phyloP scores from a whole-genome alignment of 2,888 invertebrate species.

The Scrobipalpa costella region DNA sequence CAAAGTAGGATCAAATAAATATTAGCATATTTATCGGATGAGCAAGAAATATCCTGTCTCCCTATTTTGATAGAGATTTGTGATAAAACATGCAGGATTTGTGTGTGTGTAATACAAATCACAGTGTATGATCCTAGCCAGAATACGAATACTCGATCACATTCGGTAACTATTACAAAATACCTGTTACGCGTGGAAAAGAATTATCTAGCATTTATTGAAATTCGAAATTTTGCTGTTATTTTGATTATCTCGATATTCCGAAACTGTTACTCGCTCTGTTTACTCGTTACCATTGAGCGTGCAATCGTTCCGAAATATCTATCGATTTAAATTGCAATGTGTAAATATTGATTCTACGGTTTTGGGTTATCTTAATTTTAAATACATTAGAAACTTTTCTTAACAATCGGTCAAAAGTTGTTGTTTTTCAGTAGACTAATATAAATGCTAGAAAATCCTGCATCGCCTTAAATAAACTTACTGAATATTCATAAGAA shows the following conservation, averaged over 20 bases:
- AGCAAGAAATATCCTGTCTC: too few species aligned
- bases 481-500: slow-evolving; percentile 14
- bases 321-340: too few species aligned
- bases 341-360: too few species aligned
- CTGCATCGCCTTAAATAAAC: background rate
- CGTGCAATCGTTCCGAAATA: too few species aligned
- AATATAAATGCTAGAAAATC: slow-evolving; percentile 1
- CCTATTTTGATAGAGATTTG: background rate
- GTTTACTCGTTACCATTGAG: too few species aligned
- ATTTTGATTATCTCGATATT: too few species aligned
- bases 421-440: background rate
- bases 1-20: too few species aligned
- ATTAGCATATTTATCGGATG: too few species aligned
- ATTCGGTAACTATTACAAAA: slow-evolving; percentile 51
- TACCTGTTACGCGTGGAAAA: slow-evolving; percentile 31
- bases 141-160: slow-evolving; percentile 43
- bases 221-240: background rate
- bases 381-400: too few species aligned
- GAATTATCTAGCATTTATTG: slow-evolving; percentile 8
- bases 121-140: slow-evolving; percentile 30
- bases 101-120: slow-evolving; percentile 24
- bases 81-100: background rate
- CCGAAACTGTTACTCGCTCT: too few species aligned
- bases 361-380: too few species aligned
- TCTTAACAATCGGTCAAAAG: too few species aligned